These are phyloP conservation scores for Heliconius aoede DNA, from an alignment of 2,888 invertebrate species.

Conservation along the genomic window DNA sequence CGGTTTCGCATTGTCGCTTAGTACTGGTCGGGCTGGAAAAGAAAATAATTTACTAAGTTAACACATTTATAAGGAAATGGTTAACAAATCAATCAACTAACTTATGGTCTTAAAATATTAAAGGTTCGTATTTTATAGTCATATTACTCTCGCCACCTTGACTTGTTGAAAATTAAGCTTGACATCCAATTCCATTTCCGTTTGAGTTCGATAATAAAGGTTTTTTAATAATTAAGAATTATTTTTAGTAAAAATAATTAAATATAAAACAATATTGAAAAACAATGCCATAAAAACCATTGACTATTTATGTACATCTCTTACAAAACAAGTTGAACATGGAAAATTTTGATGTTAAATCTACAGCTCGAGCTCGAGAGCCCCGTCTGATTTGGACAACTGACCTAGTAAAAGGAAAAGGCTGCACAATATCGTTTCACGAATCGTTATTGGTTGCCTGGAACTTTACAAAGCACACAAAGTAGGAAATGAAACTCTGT, in stretches of 20 bases:
- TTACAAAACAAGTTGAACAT: conserved; percentile 8
- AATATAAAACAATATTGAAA: background rate
- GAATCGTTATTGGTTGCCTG: conserved; percentile 15
- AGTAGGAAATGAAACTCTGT: conserved; percentile 10
- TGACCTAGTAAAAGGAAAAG: conserved; percentile 21
- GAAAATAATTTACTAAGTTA: background rate
- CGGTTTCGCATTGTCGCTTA: conserved; percentile 68
- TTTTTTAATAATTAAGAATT: no score
- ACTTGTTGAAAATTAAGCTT: background rate
- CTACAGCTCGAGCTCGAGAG: background rate
- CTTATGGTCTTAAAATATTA: no score
- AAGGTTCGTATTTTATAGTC: no score
- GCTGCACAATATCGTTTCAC: conserved; percentile 2
- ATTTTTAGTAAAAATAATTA: background rate
- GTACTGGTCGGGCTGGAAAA: conserved; percentile 67
- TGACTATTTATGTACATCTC: background rate
- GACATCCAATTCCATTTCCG: background rate
- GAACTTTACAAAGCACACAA: conserved; percentile 9
- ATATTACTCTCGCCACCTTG: background rate
- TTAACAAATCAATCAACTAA: background rate
- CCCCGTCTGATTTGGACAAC: conserved; percentile 13
- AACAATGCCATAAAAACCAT: background rate
- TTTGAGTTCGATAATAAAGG: no score
- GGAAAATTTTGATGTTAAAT: conserved; percentile 9
- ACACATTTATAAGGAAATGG: background rate